Evolutionary conservation across 2,888 invertebrate species (phyloP).

Genomic region (Lacanobia wlatinum): DNA sequence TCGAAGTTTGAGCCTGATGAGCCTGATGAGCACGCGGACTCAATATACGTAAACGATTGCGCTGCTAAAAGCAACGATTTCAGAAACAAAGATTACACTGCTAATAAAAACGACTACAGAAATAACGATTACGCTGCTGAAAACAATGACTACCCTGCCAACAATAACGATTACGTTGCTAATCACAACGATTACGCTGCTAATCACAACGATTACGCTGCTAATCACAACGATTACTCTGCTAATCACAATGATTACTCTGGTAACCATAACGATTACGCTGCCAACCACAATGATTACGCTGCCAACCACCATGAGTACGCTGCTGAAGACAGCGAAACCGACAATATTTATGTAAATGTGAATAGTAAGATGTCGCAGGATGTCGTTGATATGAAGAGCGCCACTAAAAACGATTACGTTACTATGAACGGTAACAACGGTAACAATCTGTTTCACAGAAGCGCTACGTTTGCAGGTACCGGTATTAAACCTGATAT

Average conservation of each 20-base stretch:
- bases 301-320: conserved; percentile 9
- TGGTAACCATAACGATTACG: neutral
- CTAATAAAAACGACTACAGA: conserved; percentile 8
- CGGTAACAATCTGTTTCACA: conserved; percentile 29
- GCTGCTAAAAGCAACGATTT: conserved; percentile 25
- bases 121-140: conserved; percentile 1
- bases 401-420: conserved; percentile 25
- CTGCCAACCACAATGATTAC: too few species aligned
- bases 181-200: conserved; percentile 10
- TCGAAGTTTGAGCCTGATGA: conserved; percentile 12
- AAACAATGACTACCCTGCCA: neutral
- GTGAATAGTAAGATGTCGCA: conserved; percentile 70
- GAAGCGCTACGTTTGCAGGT: conserved; percentile 35
- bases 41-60: conserved; percentile 51
- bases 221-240: neutral
- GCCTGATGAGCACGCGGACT: conserved; percentile 38
- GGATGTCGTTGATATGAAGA: conserved; percentile 71
- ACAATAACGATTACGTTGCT: conserved; percentile 7
- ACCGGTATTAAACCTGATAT: conserved; percentile 20
- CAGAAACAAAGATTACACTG: conserved; percentile 7
- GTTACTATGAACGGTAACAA: conserved; percentile 40
- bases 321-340: conserved; percentile 9
- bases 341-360: conserved; percentile 56
- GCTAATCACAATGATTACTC: neutral
- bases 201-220: conserved; percentile 17